Conservation (phyloP, 2,797 vertebrate species). For the Lerista edwardsae region DNA sequence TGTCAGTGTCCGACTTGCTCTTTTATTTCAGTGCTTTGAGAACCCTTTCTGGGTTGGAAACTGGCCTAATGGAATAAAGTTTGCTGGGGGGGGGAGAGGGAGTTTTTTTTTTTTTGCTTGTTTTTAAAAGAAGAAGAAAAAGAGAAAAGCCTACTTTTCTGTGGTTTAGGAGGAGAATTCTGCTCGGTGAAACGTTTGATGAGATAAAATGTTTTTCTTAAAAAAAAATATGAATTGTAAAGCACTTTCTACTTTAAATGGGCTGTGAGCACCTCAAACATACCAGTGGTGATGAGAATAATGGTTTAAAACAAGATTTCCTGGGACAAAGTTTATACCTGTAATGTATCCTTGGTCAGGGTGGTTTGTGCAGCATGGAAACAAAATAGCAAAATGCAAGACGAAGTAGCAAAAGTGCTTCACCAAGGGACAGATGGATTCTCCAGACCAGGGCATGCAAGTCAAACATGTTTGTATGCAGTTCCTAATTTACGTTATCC, state of each 20-base stretch:
- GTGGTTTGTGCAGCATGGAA: not conserved
- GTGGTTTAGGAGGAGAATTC: slow-evolving; percentile 17
- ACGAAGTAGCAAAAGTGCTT: not conserved
- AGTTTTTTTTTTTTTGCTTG: slow-evolving; percentile 7
- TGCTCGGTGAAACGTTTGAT: slow-evolving; percentile 25
- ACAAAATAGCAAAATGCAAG: not conserved
- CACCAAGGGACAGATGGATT: not conserved
- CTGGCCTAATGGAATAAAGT: slow-evolving; percentile 32
- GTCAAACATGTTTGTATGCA: not conserved
- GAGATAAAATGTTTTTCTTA: too few species aligned
- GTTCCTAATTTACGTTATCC: not conserved
- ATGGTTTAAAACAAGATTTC: not conserved
- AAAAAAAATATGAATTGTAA: not conserved
- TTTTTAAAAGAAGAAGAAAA: slow-evolving; percentile 40
- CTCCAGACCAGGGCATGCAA: too few species aligned
- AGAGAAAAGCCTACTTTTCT: slow-evolving; percentile 3
- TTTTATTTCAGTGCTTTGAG: slow-evolving; percentile 65
- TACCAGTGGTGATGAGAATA: not conserved
- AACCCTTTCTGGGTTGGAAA: slow-evolving; percentile 65
- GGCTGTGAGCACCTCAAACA: not conserved
- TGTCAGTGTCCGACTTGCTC: slow-evolving; percentile 66
- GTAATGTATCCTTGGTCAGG: not conserved
- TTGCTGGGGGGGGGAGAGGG: not conserved
- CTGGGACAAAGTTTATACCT: too few species aligned
- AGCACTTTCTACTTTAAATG: not conserved